Evolutionary conservation across 2,113 vertebrate species (phyloP), one percentile per base, ranked within the genome.

Genomic region (Lucifuga dentata): DNA sequence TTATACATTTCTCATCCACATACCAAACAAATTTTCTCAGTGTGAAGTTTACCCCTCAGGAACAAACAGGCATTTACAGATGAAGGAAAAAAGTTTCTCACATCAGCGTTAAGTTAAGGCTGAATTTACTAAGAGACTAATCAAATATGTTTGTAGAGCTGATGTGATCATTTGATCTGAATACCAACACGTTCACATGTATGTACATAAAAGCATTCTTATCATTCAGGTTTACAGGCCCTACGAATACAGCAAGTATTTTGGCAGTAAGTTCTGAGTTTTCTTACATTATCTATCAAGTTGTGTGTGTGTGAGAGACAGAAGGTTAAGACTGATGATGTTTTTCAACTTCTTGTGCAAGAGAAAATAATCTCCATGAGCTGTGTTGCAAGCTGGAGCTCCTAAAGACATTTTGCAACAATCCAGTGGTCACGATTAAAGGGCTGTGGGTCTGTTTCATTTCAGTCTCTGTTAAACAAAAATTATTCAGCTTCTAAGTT

Each of bases 1-100:
- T 76, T 81, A 82, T 46, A 85, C 73, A 89, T 86, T 89, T 90
- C 76, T 90, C 88, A 89, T 81, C 65, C 79, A 73, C 59, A 48
- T 83, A 71, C 71, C 72, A 88, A 87, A 85, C 88, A 89, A 63
- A 79, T 83, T 83, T 80, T 65, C 62, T 43, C 53, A 39, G 76
- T 76, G 83, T 78, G 80, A 81, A 75, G 68, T 73, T 75, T 80
- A 65, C 26, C 48, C 63, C 56, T 33, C 40, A 68, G 51, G 74
- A 84, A 76, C 53, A 84, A 81, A 49, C 55, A 71, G 68, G 10
- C n/a, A 44, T 51, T 38, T 39, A 20, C 33, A 61, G 52, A 62
- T 44, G 44, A n/a, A n/a, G 16, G 41, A 59, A 29, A 38, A 29
- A 39, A 57, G 46, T 24, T 44, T 29, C 26, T 29, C 43, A 51